phyloP scores from a whole-genome alignment of 1,140 invertebrate species.

The Artemia franciscana region DNA sequence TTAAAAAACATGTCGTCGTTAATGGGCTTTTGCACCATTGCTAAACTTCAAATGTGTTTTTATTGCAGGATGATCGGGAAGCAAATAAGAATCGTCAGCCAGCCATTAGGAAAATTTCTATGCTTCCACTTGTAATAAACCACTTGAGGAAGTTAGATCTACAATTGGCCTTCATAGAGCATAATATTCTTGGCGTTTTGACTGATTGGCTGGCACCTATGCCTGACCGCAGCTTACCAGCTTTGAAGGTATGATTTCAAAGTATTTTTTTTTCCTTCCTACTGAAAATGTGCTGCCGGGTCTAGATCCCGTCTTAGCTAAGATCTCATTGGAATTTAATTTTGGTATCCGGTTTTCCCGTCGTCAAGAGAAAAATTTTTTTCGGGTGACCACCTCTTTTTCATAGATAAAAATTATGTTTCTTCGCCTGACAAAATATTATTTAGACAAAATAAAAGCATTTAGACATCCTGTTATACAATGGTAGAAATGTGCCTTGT shows the following conservation, averaged over 20 bases:
- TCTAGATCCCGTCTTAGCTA: too few relatives aligned
- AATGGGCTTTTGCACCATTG: background rate
- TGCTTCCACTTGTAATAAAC: slow-evolving; percentile 64
- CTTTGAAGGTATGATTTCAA: slow-evolving; percentile 71
- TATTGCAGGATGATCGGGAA: slow-evolving; percentile 50
- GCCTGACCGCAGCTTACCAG: slow-evolving; percentile 84
- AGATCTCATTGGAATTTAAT: too few relatives aligned
- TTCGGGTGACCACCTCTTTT: too few relatives aligned
- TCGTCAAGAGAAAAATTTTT: too few relatives aligned
- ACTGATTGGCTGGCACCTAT: slow-evolving; percentile 96
- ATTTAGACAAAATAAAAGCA: too few relatives aligned
- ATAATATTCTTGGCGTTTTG: slow-evolving; percentile 71
- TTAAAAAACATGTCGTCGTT: slow-evolving; percentile 2
- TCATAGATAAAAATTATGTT: too few relatives aligned
- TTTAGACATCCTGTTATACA: too few relatives aligned
- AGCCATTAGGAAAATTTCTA: slow-evolving; percentile 71
- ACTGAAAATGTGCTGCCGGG: too few relatives aligned
- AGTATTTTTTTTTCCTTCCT: too few relatives aligned
- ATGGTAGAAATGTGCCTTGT: too few relatives aligned
- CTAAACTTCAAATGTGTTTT: slow-evolving; percentile 6
- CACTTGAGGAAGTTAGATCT: slow-evolving; percentile 86
- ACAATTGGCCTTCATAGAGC: slow-evolving; percentile 80
- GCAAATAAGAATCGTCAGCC: slow-evolving; percentile 57
- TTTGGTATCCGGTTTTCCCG: too few relatives aligned
- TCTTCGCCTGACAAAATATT: too few relatives aligned